Conservation (phyloP, 2,797 vertebrate genomes). For the Semotilus atromaculatus region DNA sequence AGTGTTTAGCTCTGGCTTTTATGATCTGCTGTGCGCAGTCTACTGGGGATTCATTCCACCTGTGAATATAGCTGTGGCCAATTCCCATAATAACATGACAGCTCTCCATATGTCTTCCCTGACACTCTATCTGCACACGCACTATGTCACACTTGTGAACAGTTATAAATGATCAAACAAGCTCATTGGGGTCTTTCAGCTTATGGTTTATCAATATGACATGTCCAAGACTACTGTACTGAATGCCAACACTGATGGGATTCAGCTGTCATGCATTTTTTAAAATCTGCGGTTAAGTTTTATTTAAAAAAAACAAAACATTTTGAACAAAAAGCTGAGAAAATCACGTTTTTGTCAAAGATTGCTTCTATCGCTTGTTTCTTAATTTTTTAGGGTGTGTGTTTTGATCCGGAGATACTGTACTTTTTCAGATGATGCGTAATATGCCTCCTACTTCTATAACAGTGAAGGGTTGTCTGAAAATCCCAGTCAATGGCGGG, state of each 20-base stretch:
- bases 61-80: conserved; percentile 23
- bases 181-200: neutral
- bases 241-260: neutral
- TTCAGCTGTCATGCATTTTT: too few relatives aligned
- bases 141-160: conserved; percentile 3
- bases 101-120: conserved; percentile 3
- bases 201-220: conserved; percentile 9
- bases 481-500: too few relatives aligned
- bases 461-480: too few relatives aligned
- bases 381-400: too few relatives aligned
- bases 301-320: too few relatives aligned
- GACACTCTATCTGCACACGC: neutral
- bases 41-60: conserved; percentile 17
- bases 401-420: too few relatives aligned
- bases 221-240: neutral
- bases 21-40: conserved; percentile 20
- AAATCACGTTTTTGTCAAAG: too few relatives aligned
- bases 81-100: conserved; percentile 8
- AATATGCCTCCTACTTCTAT: too few relatives aligned
- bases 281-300: too few relatives aligned
- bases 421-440: too few relatives aligned
- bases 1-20: conserved; percentile 24
- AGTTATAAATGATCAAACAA: conserved; percentile 2
- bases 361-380: too few relatives aligned
- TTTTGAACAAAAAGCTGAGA: too few relatives aligned